phyloP scores from a whole-genome alignment of 2,797 vertebrate genomes.

The Notolepis coatsorum region DNA sequence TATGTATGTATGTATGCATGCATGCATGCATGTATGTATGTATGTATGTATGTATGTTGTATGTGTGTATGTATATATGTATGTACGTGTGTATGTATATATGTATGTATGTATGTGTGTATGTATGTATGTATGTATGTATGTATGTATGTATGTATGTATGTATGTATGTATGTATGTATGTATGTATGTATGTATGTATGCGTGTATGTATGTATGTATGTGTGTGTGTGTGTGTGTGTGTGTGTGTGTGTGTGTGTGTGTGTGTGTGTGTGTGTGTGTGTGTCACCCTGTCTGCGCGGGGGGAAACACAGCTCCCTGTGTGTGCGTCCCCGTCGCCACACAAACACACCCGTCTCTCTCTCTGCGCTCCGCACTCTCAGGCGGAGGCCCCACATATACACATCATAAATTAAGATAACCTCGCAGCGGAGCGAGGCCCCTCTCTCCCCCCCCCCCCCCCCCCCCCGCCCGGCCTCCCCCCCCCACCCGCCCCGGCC shows the following conservation, averaged over 20 bases:
- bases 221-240: neutral
- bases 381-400: constrained; percentile 63
- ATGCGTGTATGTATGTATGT: neutral
- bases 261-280: neutral
- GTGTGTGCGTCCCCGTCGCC: constrained; percentile 9
- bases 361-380: constrained; percentile 37
- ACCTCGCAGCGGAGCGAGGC: constrained; percentile 57
- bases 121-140: neutral
- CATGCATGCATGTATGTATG: neutral
- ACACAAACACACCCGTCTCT: constrained; percentile 40
- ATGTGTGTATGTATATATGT: neutral
- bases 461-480: too few relatives aligned
- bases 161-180: neutral
- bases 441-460: constrained; percentile 44
- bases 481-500: too few relatives aligned
- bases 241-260: neutral
- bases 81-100: neutral
- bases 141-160: neutral
- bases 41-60: neutral
- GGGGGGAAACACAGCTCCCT: constrained; percentile 19
- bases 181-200: neutral
- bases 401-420: constrained; percentile 73
- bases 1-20: neutral
- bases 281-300: too few relatives aligned
- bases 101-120: neutral